Base-by-base conservation (phyloP, 2,888 invertebrate genomes). In the Latrodectus elegans region DNA sequence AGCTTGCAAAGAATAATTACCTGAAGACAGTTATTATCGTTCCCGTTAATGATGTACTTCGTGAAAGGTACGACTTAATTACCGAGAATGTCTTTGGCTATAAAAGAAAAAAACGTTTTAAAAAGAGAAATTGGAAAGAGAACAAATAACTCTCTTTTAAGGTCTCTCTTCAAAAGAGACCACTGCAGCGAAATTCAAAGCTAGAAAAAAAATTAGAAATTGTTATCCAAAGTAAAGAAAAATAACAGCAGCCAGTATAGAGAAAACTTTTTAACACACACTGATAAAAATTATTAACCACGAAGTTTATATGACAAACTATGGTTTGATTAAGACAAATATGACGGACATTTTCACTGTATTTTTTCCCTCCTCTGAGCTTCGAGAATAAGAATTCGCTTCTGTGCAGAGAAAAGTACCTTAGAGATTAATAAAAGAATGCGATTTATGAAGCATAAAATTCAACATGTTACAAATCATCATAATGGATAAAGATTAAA, bases 61-160 rank as follows among this genome's bases (percentile, higher is more conserved):
- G 76, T 84, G 74, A 80, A 84, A 88, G 88, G 76, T 74, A 80
- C 78, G 73, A 83, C 83, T 88, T 88, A 88, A 88, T 88, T 88
- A 88, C 88, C 68, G 70, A 74, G 71, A 83, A 88, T n/a, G 60
- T 12, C 81, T 82, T 51, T 60, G 79, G 60, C 78, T 77, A 74
- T 83, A 83, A 81, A 88, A 83, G 73, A 65, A 78, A 88, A 72
- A 71, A 76, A 83, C 65, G 70, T 55, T 65, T 9, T n/a, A 38
- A 72, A 81, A 76, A 79, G 85, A 79, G 85, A 75, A 85, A 85
- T 79, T 75, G 85, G 73, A 60, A 75, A 22, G 85, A 85, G 85
- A 79, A 85, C 79, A 85, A 85, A 85, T 85, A 85, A 86, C 80
- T 79, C 85, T 71, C 80, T 84, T 80, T 75, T 76, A 71, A 72